Evolutionary conservation across 1,140 invertebrate species (phyloP).

Genomic region (Aphelinus atriplicis): DNA sequence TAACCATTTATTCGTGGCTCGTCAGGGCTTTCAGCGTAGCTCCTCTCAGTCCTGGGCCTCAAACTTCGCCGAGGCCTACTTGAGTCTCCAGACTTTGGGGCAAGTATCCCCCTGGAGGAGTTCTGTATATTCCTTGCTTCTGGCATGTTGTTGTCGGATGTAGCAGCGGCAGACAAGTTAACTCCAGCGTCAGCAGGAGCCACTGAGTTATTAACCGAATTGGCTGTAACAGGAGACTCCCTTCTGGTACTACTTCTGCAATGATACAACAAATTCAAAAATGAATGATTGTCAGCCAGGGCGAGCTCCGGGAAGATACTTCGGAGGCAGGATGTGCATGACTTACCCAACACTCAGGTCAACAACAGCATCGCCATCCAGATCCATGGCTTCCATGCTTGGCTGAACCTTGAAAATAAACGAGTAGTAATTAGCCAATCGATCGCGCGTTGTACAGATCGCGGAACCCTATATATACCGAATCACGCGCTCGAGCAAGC

Average conservation of each 20-base stretch:
- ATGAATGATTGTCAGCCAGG: too few species aligned
- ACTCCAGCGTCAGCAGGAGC: slow-evolving; percentile 59
- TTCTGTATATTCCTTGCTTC: slow-evolving; percentile 63
- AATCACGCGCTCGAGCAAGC: too few species aligned
- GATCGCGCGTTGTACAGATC: too few species aligned
- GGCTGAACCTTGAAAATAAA: too few species aligned
- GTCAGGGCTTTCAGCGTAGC: slow-evolving; percentile 78
- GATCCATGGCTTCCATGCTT: slow-evolving; percentile 72
- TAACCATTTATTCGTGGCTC: slow-evolving; percentile 70
- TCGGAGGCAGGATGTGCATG: background rate
- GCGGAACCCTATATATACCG: too few species aligned
- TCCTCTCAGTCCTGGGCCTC: slow-evolving; percentile 81
- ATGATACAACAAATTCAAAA: too few species aligned
- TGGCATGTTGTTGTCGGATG: slow-evolving; percentile 57
- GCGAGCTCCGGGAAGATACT: background rate
- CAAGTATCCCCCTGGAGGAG: slow-evolving; percentile 63
- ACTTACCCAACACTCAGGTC: slow-evolving; percentile 80
- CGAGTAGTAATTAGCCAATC: too few species aligned
- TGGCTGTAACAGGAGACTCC: slow-evolving; percentile 51
- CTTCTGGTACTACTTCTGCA: slow-evolving; percentile 58
- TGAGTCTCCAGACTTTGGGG: slow-evolving; percentile 60
- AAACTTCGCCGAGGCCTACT: slow-evolving; percentile 74
- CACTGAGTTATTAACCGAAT: slow-evolving; percentile 50
- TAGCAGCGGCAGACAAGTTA: slow-evolving; percentile 53
- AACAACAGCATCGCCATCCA: slow-evolving; percentile 74